Evolutionary conservation across 2,888 invertebrate species (phyloP), one percentile per base, ranked within the genome.

Genomic region (Ichneumon xanthorius): DNA sequence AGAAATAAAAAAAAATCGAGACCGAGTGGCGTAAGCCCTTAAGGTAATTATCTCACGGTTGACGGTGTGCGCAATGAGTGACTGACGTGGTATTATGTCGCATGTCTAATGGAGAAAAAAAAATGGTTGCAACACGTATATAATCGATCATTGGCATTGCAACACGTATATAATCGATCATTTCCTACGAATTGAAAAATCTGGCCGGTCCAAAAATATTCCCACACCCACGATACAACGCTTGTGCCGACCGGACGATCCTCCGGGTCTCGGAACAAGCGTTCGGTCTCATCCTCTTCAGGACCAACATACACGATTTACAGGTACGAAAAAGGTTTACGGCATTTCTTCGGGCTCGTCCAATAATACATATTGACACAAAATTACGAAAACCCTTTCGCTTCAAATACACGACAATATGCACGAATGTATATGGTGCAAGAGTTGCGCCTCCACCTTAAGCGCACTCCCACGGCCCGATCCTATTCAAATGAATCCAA

Each of bases 401-500:
- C 40, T 4, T 58, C 26, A 26, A 26, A 53, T 48, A 11, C 30
- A 61, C 26, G 3, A 22, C n/a, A 55, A 22, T 37, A 9, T 22
- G 40, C 16, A 14, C 50, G 65, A 26, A 75, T 75, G 19, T 50
- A 58, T 65, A 33, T 85, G 79, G 75, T 85, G 80, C 76, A 85
- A 85, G 85, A 82, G 82, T 85, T 85, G 65, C 82, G 73, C 33
- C 37, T 63, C 30, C n/a, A n/a, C n/a, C 22, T 26, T 1, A 22
- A 7, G 45, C 33, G 71, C 80, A 80, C 81, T 87, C 87, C 87
- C 87, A 87, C 87, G 87, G 22, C 50, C 58, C 22, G 73, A 84
- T 70, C 58, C 26, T 82, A 87, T 87, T 86, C 85, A 86, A 86
- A 86, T 81, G 79, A 77, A 75, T n/a, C 30, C n/a, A 76, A 61